Percentiles rank a stretch among this genome's conserved stretches.
These are phyloP conservation scores for Araneus ventricosus DNA, from an alignment of 1,140 invertebrate genomes.

Conservation along the genomic window DNA sequence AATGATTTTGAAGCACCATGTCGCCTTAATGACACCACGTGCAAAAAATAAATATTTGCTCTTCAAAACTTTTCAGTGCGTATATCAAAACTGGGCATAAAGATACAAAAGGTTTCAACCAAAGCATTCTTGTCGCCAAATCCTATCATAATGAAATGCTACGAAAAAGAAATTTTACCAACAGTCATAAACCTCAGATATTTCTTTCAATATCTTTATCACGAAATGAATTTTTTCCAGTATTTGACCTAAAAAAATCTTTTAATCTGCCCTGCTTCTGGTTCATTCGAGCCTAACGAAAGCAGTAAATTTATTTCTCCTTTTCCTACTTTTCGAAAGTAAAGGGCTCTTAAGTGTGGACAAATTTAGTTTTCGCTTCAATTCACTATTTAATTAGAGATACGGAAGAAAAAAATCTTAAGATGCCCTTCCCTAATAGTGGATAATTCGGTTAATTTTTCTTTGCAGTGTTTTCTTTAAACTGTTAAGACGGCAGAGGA, in stretches of 20 bases:
- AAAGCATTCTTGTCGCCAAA: too few relatives aligned
- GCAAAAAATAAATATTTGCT: too few relatives aligned
- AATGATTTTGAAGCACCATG: too few relatives aligned
- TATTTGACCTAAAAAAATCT: background rate
- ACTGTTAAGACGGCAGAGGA: background rate
- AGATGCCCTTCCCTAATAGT: background rate
- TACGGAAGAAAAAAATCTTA: background rate
- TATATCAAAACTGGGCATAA: too few relatives aligned
- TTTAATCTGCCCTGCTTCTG: background rate
- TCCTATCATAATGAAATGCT: background rate
- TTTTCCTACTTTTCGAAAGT: background rate
- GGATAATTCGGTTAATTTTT: background rate
- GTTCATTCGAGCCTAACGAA: background rate
- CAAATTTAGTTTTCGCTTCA: slow-evolving; percentile 4
- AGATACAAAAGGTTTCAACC: too few relatives aligned
- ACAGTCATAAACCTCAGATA: background rate
- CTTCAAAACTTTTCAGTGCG: too few relatives aligned
- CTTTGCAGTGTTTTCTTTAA: background rate
- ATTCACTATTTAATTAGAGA: background rate
- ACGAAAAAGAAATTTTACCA: background rate
- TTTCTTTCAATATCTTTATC: background rate
- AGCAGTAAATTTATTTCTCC: background rate
- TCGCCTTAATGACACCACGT: too few relatives aligned
- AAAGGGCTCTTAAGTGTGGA: background rate
- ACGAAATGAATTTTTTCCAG: background rate